phyloP scores from a whole-genome alignment of 2,113 vertebrate species.

The Phoenicopterus ruber region DNA sequence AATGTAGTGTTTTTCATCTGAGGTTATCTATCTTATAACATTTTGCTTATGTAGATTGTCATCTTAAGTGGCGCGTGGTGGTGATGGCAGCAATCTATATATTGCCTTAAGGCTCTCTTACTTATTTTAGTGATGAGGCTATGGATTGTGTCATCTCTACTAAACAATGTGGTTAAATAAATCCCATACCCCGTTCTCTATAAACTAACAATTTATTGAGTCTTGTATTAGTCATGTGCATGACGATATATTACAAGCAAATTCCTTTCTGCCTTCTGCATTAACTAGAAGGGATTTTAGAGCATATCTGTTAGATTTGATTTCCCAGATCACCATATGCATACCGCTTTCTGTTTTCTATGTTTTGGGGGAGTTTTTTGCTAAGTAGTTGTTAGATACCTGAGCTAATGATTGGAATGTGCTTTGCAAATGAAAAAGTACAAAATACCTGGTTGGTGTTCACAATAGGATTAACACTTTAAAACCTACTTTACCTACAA shows the following conservation, averaged over 20 bases:
- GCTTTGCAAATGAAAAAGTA: neutral
- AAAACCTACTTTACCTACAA: neutral
- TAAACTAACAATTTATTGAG: neutral
- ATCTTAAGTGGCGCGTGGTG: neutral
- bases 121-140: neutral
- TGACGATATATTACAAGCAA: neutral
- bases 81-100: neutral
- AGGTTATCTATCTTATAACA: neutral
- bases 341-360: neutral
- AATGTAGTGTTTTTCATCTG: neutral
- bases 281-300: neutral
- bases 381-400: neutral
- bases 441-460: neutral
- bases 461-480: neutral
- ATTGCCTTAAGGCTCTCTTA: neutral
- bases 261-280: neutral
- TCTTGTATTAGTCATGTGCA: neutral
- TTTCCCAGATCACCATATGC: neutral
- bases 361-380: neutral
- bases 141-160: neutral
- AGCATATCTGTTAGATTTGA: neutral
- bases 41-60: neutral
- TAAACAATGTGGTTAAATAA: neutral
- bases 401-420: neutral
- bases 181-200: neutral